phyloP scores from a whole-genome alignment of 1,140 invertebrate species.

The Periplaneta americana region DNA sequence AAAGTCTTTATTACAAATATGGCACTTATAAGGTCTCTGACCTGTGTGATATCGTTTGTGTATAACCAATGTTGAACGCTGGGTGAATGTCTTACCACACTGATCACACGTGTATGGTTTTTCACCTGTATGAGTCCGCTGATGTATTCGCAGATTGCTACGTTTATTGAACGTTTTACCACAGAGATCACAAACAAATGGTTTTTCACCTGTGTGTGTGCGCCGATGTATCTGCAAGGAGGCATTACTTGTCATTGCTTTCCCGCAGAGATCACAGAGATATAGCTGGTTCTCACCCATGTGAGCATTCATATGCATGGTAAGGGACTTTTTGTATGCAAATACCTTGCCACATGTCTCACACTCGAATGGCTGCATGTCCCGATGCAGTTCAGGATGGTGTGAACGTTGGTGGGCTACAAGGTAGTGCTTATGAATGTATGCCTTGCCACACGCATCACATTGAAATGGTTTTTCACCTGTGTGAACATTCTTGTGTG shows the following conservation, averaged over 20 bases:
- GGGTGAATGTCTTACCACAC: slow-evolving; percentile 24
- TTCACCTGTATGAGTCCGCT: slow-evolving; percentile 46
- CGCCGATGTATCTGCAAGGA: slow-evolving; percentile 46
- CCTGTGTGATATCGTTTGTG: slow-evolving; percentile 64
- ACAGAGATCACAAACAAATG: slow-evolving; percentile 42
- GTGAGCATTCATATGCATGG: slow-evolving; percentile 26
- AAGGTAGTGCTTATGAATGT: slow-evolving; percentile 30
- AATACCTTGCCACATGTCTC: slow-evolving; percentile 42
- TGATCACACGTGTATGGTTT: slow-evolving; percentile 36
- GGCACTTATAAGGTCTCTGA: slow-evolving; percentile 61
- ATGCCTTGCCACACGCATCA: slow-evolving; percentile 41
- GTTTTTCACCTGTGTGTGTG: slow-evolving; percentile 41
- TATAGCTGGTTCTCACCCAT: slow-evolving; percentile 42
- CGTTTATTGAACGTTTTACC: slow-evolving; percentile 39
- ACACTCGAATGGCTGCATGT: slow-evolving; percentile 32
- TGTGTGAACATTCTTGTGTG: slow-evolving; percentile 52
- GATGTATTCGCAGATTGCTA: slow-evolving; percentile 54
- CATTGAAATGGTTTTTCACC: slow-evolving; percentile 50
- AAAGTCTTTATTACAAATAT: slow-evolving; percentile 46
- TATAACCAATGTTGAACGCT: slow-evolving; percentile 35
- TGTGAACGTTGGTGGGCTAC: slow-evolving; percentile 32
- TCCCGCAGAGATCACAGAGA: slow-evolving; percentile 35
- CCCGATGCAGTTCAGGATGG: slow-evolving; percentile 36
- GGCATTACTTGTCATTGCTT: slow-evolving; percentile 25
- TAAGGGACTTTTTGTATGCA: slow-evolving; percentile 24